Conservation (phyloP, 2,888 invertebrate species). For the Neoaliturus tenellus region DNA sequence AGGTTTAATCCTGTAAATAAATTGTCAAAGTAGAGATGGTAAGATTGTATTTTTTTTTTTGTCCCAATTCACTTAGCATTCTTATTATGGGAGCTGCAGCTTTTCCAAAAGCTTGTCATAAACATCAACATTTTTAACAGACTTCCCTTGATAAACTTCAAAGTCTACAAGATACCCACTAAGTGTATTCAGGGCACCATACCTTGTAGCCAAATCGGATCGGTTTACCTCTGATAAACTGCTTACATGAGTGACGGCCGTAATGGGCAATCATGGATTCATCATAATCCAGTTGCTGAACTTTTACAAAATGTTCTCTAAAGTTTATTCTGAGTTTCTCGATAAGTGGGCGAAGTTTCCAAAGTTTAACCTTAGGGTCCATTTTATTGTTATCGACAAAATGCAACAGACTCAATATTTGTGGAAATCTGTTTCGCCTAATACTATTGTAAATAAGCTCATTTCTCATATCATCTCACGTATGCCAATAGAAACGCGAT, state of each 20-base stretch:
- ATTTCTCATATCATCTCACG: slow-evolving; percentile 56
- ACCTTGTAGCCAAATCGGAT: slow-evolving; percentile 41
- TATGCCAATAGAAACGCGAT: slow-evolving; percentile 60
- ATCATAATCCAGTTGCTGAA: slow-evolving; percentile 38
- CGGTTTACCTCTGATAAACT: slow-evolving; percentile 34
- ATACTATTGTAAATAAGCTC: slow-evolving; percentile 52
- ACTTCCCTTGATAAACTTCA: slow-evolving; percentile 67
- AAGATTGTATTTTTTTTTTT: too few species aligned
- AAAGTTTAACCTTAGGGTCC: slow-evolving; percentile 60
- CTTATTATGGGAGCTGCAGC: slow-evolving; percentile 62
- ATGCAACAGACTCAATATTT: slow-evolving; percentile 61
- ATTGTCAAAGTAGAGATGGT: slow-evolving; percentile 66
- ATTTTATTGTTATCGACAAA: slow-evolving; percentile 59
- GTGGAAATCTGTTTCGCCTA: slow-evolving; percentile 57
- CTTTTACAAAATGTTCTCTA: slow-evolving; percentile 19
- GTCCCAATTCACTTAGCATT: too few species aligned
- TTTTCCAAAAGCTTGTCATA: slow-evolving; percentile 66
- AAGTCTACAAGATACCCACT: slow-evolving; percentile 65
- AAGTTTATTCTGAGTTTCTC: slow-evolving; percentile 3
- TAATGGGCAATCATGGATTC: slow-evolving; percentile 24
- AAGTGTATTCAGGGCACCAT: slow-evolving; percentile 62
- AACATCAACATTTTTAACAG: slow-evolving; percentile 46
- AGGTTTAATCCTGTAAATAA: slow-evolving; percentile 64
- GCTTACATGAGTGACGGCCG: slow-evolving; percentile 36
- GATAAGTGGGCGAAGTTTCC: slow-evolving; percentile 60